Evolutionary conservation across 1,140 invertebrate species (phyloP), one percentile per base, ranked within the genome.

Genomic region (Drosophila azteca): DNA sequence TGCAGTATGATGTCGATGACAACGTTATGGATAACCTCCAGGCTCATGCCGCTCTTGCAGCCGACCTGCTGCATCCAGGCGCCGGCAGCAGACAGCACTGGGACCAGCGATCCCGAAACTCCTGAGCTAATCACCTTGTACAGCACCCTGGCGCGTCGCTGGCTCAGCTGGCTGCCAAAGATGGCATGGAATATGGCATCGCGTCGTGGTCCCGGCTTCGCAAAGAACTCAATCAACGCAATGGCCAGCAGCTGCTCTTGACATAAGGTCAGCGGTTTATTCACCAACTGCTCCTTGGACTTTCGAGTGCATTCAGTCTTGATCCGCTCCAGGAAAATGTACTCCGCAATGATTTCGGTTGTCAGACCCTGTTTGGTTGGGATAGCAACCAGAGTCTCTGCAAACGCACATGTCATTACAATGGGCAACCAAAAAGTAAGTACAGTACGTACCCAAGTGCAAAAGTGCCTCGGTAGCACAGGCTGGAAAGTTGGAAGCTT

Each of bases 31-130:
- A 95, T 96, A 6, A 97, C 92, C 85, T 94, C 94, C 6, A 96
- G 92, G 48, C 95, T 95, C 29, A 95, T 93, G 0, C 92, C 17
- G 0, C 95, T 96, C n/a, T 95, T 96, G 55, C 95, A 96, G 9
- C 96, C 95, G 59, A 96, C 93, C 84, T 97, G 96, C 90, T 97
- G 96, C 91, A 97, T 94, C 95, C 96, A 96, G 13, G 96, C 95
- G 65, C 96, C 96, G 20, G 96, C 94, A 1, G 95, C 95, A 54
- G 94, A 94, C 11, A 97, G 90, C 2, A 97, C 91, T 20, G 95
- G 93, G 7, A 94, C 93, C 64, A 95, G 95, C 26, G 95, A 95
- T 0, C 94, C 95, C 0, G 95, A 95, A 15, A 97, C 94, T 0
- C 95, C 95, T 67, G 96, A 93, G 3, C 96, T 97, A 1, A 96